Evolutionary conservation across 2,888 invertebrate genomes (phyloP).

Genomic region (Geophilus truncorum): DNA sequence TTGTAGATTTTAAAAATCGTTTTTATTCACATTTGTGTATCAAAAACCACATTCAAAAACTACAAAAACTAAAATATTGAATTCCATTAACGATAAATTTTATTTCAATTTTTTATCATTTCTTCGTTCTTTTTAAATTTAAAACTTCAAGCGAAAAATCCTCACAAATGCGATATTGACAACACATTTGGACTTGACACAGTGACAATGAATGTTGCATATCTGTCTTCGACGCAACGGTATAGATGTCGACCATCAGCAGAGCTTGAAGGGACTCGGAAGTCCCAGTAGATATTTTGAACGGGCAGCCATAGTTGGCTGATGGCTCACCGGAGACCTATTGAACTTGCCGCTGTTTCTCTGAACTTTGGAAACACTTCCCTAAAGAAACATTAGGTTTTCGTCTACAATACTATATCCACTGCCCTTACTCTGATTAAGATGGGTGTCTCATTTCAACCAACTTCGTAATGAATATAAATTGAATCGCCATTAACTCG

Average conservation of each 20-base stretch:
- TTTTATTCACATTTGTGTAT: too few relatives aligned
- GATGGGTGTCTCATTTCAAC: neutral
- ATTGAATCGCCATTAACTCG: neutral
- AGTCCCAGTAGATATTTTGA: neutral
- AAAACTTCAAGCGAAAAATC: too few relatives aligned
- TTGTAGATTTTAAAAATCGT: too few relatives aligned
- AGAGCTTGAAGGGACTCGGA: neutral
- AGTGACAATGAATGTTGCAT: neutral
- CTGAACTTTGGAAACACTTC: constrained; percentile 12
- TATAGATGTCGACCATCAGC: neutral
- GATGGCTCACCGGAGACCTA: constrained; percentile 3
- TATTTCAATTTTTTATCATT: too few relatives aligned
- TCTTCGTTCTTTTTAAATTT: too few relatives aligned
- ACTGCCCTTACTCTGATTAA: constrained; percentile 5
- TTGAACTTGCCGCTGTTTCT: constrained; percentile 7
- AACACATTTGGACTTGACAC: neutral
- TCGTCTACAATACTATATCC: neutral
- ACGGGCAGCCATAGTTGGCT: neutral
- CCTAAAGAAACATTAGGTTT: constrained; percentile 17
- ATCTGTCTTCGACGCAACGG: neutral
- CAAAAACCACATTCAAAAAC: too few relatives aligned
- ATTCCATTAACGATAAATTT: too few relatives aligned
- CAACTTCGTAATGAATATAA: constrained; percentile 17
- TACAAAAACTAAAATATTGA: too few relatives aligned
- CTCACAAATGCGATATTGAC: neutral